Evolutionary conservation across 1,140 invertebrate genomes (phyloP).

Genomic region (Trachymyrmex cornetzi): DNA sequence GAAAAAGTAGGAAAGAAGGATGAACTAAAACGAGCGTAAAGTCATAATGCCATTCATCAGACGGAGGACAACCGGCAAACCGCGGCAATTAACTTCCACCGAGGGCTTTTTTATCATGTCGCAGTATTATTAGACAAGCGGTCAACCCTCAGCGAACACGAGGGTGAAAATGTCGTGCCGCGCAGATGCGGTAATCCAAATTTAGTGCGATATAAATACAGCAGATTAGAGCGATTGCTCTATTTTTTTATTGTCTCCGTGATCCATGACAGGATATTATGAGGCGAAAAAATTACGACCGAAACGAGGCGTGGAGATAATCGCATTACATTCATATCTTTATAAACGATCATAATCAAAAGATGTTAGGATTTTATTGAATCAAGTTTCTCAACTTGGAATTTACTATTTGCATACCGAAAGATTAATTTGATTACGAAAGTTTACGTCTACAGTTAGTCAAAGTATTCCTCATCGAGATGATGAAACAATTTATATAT

Average conservation of each 20-base stretch:
- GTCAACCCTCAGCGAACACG: constrained; percentile 46
- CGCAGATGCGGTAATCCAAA: constrained; percentile 60
- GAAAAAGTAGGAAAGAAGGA: constrained; percentile 38
- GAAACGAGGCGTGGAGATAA: constrained; percentile 8
- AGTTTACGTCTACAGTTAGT: not conserved
- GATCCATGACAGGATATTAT: constrained; percentile 28
- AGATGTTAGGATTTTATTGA: constrained; percentile 9
- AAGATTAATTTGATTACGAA: not conserved
- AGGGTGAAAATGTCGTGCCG: constrained; percentile 58
- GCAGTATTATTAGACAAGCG: constrained; percentile 72
- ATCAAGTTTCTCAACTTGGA: not conserved
- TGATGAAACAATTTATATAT: not conserved
- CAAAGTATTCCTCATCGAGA: not conserved
- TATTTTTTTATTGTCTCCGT: constrained; percentile 42
- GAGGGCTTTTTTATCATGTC: constrained; percentile 57
- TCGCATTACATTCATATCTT: not conserved
- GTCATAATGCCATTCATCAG: constrained; percentile 73
- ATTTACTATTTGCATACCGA: not conserved
- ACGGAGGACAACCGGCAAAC: constrained; percentile 70
- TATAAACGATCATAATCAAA: constrained; percentile 10
- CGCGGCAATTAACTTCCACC: constrained; percentile 72
- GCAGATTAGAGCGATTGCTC: constrained; percentile 47
- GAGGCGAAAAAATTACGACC: constrained; percentile 3
- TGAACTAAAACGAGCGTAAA: constrained; percentile 67
- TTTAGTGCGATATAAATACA: constrained; percentile 64